These are phyloP conservation scores for Lota lota DNA, from an alignment of 2,113 vertebrate species.

Conservation along the genomic window DNA sequence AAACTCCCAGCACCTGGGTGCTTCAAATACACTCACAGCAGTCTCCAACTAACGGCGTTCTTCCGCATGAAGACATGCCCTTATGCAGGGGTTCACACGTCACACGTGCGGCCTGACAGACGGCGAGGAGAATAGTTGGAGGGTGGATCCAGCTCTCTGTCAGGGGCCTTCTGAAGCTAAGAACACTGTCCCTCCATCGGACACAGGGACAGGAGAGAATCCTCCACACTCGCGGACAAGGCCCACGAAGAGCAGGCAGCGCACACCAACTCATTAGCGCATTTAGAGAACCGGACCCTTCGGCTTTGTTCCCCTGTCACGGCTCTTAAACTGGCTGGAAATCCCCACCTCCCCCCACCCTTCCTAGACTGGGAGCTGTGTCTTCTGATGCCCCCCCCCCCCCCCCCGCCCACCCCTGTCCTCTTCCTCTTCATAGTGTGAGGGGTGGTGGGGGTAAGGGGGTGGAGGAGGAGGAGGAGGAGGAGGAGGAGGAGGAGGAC, in stretches of 20 bases:
- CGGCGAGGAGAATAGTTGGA: too few relatives aligned
- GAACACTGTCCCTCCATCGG: too few relatives aligned
- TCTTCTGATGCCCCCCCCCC: conserved; percentile 40
- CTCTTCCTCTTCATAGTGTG: conserved; percentile 1
- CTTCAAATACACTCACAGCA: not conserved
- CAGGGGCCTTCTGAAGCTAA: too few relatives aligned
- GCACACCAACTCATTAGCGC: conserved; percentile 45
- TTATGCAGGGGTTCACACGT: too few relatives aligned
- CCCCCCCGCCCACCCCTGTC: conserved; percentile 37
- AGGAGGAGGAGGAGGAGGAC: conserved; percentile 19
- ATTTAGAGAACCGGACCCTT: conserved; percentile 42
- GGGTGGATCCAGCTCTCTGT: too few relatives aligned
- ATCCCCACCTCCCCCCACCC: conserved; percentile 35
- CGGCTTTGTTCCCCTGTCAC: conserved; percentile 53
- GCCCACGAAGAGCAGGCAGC: conserved; percentile 40
- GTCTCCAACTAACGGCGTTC: too few relatives aligned
- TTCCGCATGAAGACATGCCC: too few relatives aligned
- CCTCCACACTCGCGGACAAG: too few relatives aligned
- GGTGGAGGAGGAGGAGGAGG: not conserved
- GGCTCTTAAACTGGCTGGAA: conserved; percentile 37
- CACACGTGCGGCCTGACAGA: too few relatives aligned
- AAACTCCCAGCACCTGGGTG: too few relatives aligned
- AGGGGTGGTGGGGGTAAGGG: not conserved
- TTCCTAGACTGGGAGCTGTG: conserved; percentile 24
- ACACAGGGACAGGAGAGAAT: too few relatives aligned